phyloP scores from a whole-genome alignment of 92 coral and sea anemone species.

The Porites divaricata region DNA sequence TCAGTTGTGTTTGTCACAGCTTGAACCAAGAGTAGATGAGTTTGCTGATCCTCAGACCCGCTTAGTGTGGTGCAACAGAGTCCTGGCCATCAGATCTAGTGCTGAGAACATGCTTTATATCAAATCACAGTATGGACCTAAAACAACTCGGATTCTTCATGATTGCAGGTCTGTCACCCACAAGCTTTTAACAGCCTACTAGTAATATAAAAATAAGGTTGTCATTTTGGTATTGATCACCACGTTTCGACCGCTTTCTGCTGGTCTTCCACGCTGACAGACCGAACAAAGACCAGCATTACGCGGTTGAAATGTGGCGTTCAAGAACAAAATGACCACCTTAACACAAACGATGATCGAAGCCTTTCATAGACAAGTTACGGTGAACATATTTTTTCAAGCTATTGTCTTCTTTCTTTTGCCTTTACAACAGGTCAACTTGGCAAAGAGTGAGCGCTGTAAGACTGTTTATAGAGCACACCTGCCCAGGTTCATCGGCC shows the following conservation, averaged over 20 bases:
- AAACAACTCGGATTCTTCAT: constrained; percentile 47
- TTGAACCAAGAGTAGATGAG: constrained; percentile 71
- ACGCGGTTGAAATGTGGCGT: too few species aligned
- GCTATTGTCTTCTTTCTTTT: too few species aligned
- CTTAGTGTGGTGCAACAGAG: constrained; percentile 83
- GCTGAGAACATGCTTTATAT: constrained; percentile 62
- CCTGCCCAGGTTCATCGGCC: constrained; percentile 55
- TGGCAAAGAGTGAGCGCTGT: constrained; percentile 81
- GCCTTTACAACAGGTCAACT: constrained; percentile 32
- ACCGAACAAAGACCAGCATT: too few species aligned
- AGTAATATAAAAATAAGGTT: not conserved
- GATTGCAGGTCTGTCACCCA: constrained; percentile 74
- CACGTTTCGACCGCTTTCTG: too few species aligned
- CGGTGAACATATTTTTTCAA: too few species aligned
- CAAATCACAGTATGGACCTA: constrained; percentile 24
- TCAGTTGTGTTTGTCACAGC: constrained; percentile 66
- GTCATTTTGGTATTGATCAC: not conserved
- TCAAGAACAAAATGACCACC: too few species aligned
- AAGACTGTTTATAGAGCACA: constrained; percentile 88
- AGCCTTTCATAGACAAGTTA: too few species aligned
- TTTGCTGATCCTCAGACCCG: constrained; percentile 56
- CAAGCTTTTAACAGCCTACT: not conserved
- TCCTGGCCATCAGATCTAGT: constrained; percentile 70
- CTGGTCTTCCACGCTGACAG: too few species aligned
- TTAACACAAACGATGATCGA: too few species aligned